These are phyloP conservation scores for Lasioglossum pauxillum DNA, from an alignment of 2,888 invertebrate species.

Conservation along the genomic window DNA sequence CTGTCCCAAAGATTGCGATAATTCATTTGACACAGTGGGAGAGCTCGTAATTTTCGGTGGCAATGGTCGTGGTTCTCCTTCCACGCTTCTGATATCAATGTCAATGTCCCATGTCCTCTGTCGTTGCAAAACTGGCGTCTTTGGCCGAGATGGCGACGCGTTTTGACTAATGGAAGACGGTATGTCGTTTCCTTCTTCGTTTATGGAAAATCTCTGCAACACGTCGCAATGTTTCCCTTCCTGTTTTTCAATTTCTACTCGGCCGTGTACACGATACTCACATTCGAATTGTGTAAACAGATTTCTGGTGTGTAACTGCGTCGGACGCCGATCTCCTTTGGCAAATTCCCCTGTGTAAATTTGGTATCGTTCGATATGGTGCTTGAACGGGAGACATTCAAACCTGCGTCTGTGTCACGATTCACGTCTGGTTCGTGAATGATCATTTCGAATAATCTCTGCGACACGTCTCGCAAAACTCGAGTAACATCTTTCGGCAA, in stretches of 20 bases:
- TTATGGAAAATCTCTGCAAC: conserved; percentile 36
- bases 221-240: background rate
- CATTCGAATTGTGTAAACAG: background rate
- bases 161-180: background rate
- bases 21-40: conserved; percentile 64
- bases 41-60: conserved; percentile 73
- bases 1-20: conserved; percentile 73
- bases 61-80: conserved; percentile 71
- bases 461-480: conserved; percentile 72
- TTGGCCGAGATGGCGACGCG: background rate
- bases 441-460: conserved; percentile 74
- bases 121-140: conserved; percentile 41
- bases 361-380: conserved; percentile 1
- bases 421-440: conserved; percentile 67
- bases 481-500: conserved; percentile 72
- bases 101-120: conserved; percentile 71
- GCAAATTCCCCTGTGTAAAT: background rate
- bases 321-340: conserved; percentile 10
- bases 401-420: conserved; percentile 58
- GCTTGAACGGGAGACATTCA: conserved; percentile 25
- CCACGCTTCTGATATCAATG: conserved; percentile 50
- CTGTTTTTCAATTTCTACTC: background rate
- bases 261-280: background rate
- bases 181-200: conserved; percentile 15
- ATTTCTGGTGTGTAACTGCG: conserved; percentile 57